A percentile compares a stretch with the other conserved stretches of the same genome.
These are phyloP conservation scores for Platysternon megacephalum DNA, from an alignment of 2,113 vertebrate genomes.

Conservation along the genomic window DNA sequence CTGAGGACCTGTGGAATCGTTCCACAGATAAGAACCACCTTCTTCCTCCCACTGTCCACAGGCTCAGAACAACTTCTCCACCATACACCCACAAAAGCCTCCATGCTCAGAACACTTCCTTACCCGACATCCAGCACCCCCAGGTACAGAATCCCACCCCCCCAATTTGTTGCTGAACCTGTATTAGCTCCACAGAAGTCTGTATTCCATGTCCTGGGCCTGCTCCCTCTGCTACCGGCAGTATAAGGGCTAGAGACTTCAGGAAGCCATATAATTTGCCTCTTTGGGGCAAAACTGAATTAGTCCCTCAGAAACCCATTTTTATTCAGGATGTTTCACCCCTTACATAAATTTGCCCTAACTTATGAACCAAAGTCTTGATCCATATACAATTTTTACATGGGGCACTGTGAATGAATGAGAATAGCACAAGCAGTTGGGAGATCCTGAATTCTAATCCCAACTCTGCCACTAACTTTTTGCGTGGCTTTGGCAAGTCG, in stretches of 20 bases:
- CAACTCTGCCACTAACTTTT: not conserved
- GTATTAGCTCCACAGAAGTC: not conserved
- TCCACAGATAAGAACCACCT: not conserved
- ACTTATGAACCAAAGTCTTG: not conserved
- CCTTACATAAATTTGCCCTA: not conserved
- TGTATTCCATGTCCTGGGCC: not conserved
- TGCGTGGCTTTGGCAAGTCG: not conserved
- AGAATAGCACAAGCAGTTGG: not conserved
- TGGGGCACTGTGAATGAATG: rapidly evolving
- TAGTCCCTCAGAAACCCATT: not conserved
- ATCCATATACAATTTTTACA: rapidly evolving
- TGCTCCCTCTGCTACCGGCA: not conserved
- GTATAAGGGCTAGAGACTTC: not conserved
- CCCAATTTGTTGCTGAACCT: not conserved
- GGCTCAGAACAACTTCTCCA: not conserved
- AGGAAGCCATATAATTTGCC: not conserved
- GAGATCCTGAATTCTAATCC: not conserved
- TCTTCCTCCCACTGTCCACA: not conserved
- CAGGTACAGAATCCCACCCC: not conserved
- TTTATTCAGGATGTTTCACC: not conserved
- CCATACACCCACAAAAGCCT: not conserved
- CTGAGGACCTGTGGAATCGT: not conserved
- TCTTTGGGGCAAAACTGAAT: not conserved
- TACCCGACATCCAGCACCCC: not conserved
- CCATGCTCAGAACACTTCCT: not conserved